These are phyloP conservation scores for Heliocidaris tuberculata DNA, from an alignment of 35 echinoderm and acorn worm species.

Conservation along the genomic window DNA sequence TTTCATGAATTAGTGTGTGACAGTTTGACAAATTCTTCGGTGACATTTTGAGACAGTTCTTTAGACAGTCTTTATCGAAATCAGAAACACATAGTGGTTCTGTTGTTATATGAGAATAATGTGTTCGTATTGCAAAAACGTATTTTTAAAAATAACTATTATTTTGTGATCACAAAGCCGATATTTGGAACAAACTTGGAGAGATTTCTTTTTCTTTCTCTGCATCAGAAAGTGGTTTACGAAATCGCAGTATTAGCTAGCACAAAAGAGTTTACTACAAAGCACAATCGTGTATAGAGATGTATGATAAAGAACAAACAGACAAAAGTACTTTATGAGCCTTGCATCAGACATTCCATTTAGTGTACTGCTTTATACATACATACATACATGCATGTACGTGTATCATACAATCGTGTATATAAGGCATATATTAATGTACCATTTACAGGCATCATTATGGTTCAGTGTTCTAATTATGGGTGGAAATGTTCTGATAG, in stretches of 20 bases:
- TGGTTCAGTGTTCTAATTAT: not conserved
- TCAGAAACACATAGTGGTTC: not conserved
- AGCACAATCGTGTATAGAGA: not conserved
- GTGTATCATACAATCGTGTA: not conserved
- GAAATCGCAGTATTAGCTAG: not conserved
- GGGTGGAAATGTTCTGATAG: too few species aligned
- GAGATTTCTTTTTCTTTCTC: not conserved
- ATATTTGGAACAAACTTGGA: not conserved
- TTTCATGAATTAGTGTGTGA: not conserved
- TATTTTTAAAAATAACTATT: too few species aligned
- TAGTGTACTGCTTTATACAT: conserved; percentile 19
- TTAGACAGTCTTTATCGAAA: not conserved
- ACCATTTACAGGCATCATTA: not conserved
- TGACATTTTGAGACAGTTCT: not conserved
- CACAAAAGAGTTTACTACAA: not conserved
- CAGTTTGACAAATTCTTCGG: not conserved
- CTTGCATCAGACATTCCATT: conserved; percentile 24
- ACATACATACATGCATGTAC: not conserved
- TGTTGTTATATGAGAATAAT: not conserved
- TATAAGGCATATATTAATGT: not conserved
- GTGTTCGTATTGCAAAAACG: too few species aligned
- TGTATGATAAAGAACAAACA: conserved; percentile 21
- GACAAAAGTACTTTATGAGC: conserved; percentile 6
- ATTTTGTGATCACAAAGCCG: not conserved
- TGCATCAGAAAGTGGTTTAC: not conserved